phyloP scores from a whole-genome alignment of 2,888 invertebrate species.

The Zaprionus lineosus region DNA sequence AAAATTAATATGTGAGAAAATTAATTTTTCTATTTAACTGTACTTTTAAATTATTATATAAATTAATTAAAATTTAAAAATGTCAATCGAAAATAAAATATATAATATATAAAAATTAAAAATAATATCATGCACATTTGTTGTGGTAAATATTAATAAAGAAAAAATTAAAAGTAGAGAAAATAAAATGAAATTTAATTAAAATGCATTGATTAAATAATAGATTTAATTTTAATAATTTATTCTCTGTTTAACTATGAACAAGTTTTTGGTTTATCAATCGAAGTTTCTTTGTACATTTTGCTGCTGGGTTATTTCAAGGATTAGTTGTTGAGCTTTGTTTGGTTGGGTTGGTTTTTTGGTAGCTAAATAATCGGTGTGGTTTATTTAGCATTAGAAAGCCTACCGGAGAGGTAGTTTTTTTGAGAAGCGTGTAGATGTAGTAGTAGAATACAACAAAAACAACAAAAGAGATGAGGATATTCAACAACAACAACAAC shows the following conservation, averaged over 20 bases:
- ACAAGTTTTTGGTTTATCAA: conserved; percentile 42
- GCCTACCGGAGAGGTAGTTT: conserved; percentile 46
- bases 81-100: no score
- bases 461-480: conserved; percentile 22
- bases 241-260: conserved; percentile 69
- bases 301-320: conserved; percentile 51
- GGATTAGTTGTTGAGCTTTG: conserved; percentile 44
- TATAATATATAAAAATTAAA: no score
- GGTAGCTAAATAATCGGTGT: conserved; percentile 38
- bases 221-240: conserved; percentile 45
- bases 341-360: conserved; percentile 2
- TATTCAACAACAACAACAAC: conserved; percentile 51
- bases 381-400: conserved; percentile 61
- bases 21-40: no score
- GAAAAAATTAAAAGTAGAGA: conserved; percentile 1
- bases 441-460: conserved; percentile 36
- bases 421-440: conserved; percentile 46
- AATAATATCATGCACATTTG: conserved; percentile 44
- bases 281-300: conserved; percentile 49
- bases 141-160: no score
- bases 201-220: conserved; percentile 57
- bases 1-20: no score
- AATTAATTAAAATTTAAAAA: no score
- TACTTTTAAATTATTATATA: no score
- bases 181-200: conserved; percentile 32